phyloP scores from a whole-genome alignment of 2,113 vertebrate genomes.

The Halcyon senegalensis region DNA sequence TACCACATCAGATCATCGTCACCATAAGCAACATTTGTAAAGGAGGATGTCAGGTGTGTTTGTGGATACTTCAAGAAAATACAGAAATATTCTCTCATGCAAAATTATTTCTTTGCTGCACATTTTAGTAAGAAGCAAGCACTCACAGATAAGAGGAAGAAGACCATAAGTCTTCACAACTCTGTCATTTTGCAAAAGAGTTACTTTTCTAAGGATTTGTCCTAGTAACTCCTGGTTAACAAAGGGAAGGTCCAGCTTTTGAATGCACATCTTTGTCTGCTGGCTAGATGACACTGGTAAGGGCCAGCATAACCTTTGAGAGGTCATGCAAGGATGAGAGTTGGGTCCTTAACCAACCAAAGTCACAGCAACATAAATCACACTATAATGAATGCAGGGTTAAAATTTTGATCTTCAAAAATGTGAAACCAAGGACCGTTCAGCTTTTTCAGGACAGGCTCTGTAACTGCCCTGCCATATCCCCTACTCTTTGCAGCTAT shows the following conservation, averaged over 20 bases:
- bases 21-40: background rate
- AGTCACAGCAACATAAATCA: background rate
- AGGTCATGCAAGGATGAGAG: background rate
- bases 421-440: background rate
- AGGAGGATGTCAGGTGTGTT: background rate
- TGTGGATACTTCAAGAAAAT: background rate
- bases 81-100: background rate
- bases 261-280: background rate
- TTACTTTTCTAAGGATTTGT: background rate
- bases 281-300: background rate
- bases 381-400: background rate
- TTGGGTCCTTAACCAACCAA: background rate
- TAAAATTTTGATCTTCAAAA: background rate
- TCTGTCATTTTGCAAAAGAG: background rate
- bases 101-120: rapidly evolving
- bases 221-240: background rate
- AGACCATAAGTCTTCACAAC: background rate
- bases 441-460: background rate
- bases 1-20: background rate
- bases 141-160: background rate
- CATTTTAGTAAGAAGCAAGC: background rate
- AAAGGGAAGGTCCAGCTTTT: background rate
- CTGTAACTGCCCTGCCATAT: background rate
- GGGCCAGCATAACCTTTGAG: background rate
- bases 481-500: background rate